Evolutionary conservation across 2,797 vertebrate species (phyloP), one percentile per base, ranked within the genome.

Genomic region (Oryzias sinensis): DNA sequence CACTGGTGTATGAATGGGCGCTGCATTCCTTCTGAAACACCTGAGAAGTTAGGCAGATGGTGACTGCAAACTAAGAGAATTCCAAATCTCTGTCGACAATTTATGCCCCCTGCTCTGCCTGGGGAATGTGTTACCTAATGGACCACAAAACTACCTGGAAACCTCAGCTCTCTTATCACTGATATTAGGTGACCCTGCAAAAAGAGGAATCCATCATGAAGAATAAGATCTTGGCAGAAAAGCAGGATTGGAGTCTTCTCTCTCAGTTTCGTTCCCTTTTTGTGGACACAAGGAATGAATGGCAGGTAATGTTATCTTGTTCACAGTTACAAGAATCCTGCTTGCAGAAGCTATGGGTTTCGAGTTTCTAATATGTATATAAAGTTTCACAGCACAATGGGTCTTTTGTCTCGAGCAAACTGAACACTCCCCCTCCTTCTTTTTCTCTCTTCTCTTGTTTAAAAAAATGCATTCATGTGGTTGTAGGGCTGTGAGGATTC

Each of bases 281-380:
- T 79, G 72, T 72, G 79, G 70, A 83, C 72, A 77, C 75, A 77
- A 74, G 58, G 56, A 80, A 83, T 90, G 86, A 91, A 91, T 91
- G 87, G 90, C 86, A 71, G 88, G 92, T 92, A 91, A 92, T 88
- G 90, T 91, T 92, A 92, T 92, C 92, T 93, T 89, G 88, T 91
- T 92, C 91, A 93, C 91, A 93, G 91, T 93, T 93, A 90, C 91
- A 92, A 93, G 91, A 93, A 92, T 92, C 88, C 90, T 84, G 87
- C 87, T 90, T 59, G 73, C 79, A 76, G 82, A 89, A 89, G 86
- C 89, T 84, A 83, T 71, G 80, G 80, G 92, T 93, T 92, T 93
- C 86, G 52, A 83, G 88, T 93, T 93, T 92, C 92, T 93, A 93
- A 93, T 93, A 93, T 93, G 92, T 91, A 92, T 93, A 93, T 93